A percentile compares a stretch with the other conserved stretches of the same genome.
phyloP scores from a whole-genome alignment of 64 coral and sea anemone genomes.

The Montipora capricornis region DNA sequence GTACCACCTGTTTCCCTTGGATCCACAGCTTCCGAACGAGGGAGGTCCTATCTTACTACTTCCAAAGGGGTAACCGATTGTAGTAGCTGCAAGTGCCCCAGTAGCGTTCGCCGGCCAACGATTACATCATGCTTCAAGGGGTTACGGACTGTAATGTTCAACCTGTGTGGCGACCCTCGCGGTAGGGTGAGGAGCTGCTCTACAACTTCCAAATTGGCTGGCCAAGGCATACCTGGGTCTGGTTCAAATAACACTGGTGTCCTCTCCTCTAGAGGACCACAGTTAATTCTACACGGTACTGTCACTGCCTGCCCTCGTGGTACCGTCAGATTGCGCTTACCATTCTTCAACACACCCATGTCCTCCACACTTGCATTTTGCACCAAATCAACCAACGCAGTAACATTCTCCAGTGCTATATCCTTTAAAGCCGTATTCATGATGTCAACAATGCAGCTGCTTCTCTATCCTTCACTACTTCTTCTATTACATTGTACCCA shows the following conservation, averaged over 20 bases:
- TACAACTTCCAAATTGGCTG: background rate
- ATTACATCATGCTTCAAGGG: constrained; percentile 32
- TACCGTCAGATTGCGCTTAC: no score
- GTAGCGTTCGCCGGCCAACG: background rate
- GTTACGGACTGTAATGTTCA: constrained; percentile 23
- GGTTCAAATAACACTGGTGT: constrained; percentile 19
- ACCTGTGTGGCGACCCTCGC: background rate
- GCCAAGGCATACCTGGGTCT: background rate
- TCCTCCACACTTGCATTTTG: no score
- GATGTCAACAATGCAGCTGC: no score
- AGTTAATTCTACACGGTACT: no score
- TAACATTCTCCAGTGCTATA: no score
- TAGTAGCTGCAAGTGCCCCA: constrained; percentile 17
- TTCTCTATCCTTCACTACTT: no score
- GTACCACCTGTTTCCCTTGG: background rate
- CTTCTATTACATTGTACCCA: no score
- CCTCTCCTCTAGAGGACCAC: no score
- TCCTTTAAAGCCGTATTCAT: no score
- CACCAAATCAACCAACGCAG: no score
- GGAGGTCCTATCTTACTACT: background rate
- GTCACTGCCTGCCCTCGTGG: no score
- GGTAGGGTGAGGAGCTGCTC: background rate
- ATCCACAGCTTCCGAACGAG: background rate
- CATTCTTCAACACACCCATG: no score
- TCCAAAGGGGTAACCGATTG: constrained; percentile 5